Evolutionary conservation across 2,113 vertebrate genomes (phyloP), one percentile per base, ranked within the genome.

Genomic region (Tragelaphus strepsiceros): DNA sequence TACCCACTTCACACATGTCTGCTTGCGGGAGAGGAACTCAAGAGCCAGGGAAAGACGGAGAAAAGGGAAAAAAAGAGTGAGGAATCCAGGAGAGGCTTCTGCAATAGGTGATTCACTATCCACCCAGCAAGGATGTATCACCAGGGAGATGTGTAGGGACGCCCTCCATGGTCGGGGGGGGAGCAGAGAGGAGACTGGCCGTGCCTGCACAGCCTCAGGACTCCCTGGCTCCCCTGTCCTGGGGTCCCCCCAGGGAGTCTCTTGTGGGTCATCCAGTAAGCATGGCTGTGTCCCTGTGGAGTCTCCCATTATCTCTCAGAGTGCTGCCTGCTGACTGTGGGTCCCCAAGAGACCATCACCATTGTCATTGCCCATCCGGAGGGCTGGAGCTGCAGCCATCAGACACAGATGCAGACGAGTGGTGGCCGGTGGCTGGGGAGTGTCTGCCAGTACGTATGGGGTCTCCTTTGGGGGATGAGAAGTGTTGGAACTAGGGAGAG

Each of bases 291-390:
- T 62, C 46, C 32, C 58, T 54, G 7, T 28, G 3, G 81, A 22
- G 21, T n/a, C 53, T 84, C n/a, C 53, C n/a, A 56, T 84, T 84
- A 39, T 84, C 21, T 53, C 21, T 53, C 30, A n/a, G 19, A 13
- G 7, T 39, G 82, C 82, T 84, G 82, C 71, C 54, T 59, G 71
- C 71, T n/a, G 39, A 16, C 30, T 7, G 14, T 2, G 16, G 74
- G 89, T 21, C 21, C 8, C 56, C 2, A 11, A 22, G 74, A 24
- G 89, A 61, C 56, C 0, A 0, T 59, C 30, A n/a, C 30, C 8
- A 12, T 2, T 6, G 67, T 26, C 35, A 19, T 2, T 2, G 17
- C 12, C 67, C 53, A 2, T 22, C 0, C 0, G 2, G 35, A 49
- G 39, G 22, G 43, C 74, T 8, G 35, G 28, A 16, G 30, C 39